These are phyloP conservation scores for Ictidomys tridecemlineatus DNA, from an alignment of 2,113 vertebrate species.

Conservation along the genomic window DNA sequence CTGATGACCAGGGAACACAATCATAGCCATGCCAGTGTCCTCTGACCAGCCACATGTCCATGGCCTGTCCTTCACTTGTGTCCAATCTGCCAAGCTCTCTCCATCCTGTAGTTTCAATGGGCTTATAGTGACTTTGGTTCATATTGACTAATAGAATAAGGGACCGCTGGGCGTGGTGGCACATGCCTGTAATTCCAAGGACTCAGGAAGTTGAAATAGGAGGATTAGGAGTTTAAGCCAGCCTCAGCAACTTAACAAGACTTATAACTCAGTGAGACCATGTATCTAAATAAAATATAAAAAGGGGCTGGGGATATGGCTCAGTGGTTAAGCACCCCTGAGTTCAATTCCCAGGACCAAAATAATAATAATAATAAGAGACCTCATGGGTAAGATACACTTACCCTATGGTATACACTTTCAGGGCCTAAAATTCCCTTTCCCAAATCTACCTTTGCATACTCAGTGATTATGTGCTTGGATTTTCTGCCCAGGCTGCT, in stretches of 20 bases:
- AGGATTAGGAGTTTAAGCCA: too few relatives aligned
- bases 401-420: not conserved
- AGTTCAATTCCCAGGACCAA: too few relatives aligned
- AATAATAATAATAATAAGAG: too few relatives aligned
- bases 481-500: not conserved
- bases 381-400: not conserved
- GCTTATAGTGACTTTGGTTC: not conserved
- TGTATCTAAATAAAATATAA: too few relatives aligned
- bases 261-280: too few relatives aligned
- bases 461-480: not conserved
- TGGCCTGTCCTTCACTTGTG: not conserved
- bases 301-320: too few relatives aligned
- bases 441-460: not conserved
- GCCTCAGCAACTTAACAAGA: too few relatives aligned
- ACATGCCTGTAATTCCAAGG: too few relatives aligned
- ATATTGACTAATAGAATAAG: not conserved
- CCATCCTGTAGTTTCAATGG: not conserved
- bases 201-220: too few relatives aligned
- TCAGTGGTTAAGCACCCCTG: too few relatives aligned
- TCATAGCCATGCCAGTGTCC: not conserved
- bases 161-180: too few relatives aligned
- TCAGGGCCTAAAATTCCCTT: not conserved
- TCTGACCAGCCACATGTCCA: not conserved
- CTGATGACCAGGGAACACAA: not conserved
- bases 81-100: not conserved